Evolutionary conservation across 2,797 vertebrate species (phyloP).

Genomic region (Glyptemys insculpta): DNA sequence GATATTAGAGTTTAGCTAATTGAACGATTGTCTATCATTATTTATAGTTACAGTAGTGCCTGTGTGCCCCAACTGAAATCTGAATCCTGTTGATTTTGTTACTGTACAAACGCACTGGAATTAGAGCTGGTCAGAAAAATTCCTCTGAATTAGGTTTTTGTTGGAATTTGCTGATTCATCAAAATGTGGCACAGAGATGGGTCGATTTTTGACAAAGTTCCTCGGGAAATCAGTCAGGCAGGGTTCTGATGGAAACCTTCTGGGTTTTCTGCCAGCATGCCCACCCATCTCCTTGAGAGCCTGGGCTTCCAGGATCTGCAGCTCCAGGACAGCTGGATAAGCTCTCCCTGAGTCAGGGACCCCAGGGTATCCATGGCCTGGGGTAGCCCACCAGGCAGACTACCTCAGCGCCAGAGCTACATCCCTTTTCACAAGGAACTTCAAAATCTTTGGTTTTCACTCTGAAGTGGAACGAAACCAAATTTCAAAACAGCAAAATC

Average conservation of each 20-base stretch:
- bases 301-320: no score
- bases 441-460: background rate
- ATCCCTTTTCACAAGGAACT: background rate
- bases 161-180: background rate
- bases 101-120: background rate
- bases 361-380: no score
- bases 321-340: background rate
- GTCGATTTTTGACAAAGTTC: background rate
- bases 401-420: no score
- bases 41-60: background rate
- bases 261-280: background rate
- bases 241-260: background rate
- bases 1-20: background rate
- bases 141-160: background rate
- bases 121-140: background rate
- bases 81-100: background rate
- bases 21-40: background rate
- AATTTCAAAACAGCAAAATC: background rate
- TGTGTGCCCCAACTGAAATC: background rate
- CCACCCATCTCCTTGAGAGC: no score
- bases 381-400: no score
- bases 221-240: background rate
- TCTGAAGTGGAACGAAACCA: background rate
- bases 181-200: background rate
- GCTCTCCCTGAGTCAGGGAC: no score